Percentiles rank a stretch among this genome's conserved stretches.
phyloP scores from a whole-genome alignment of 2,888 invertebrate genomes.

The Epiblema foenella region DNA sequence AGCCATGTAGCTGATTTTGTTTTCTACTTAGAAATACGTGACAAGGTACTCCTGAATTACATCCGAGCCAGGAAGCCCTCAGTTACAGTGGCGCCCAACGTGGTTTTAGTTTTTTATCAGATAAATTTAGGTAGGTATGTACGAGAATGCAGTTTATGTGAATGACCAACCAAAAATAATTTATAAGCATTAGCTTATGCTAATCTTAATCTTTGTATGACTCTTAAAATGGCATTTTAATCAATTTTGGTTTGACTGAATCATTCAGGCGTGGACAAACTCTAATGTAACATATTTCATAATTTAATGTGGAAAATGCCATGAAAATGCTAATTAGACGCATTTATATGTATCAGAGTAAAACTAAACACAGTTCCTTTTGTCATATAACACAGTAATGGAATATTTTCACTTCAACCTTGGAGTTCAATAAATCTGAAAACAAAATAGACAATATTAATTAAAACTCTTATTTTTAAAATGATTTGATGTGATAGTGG shows the following conservation, averaged over 20 bases:
- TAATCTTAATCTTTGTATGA: not conserved
- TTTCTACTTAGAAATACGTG: no score
- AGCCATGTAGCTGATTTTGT: no score
- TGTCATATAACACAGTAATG: constrained; percentile 29
- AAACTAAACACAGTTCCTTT: constrained; percentile 19
- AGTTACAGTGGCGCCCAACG: no score
- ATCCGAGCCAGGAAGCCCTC: no score
- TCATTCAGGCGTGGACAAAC: not conserved
- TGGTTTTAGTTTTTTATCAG: no score
- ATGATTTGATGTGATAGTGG: not conserved
- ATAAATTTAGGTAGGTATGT: no score
- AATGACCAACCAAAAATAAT: no score
- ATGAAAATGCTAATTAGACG: not conserved
- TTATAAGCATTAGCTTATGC: not conserved
- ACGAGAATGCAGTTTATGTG: no score
- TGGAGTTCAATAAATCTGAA: constrained; percentile 34
- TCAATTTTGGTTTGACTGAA: not conserved
- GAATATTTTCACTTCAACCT: constrained; percentile 36
- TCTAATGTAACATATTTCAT: not conserved
- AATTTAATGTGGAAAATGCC: not conserved
- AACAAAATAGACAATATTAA: constrained; percentile 3
- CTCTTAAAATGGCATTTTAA: not conserved
- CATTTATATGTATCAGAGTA: not conserved
- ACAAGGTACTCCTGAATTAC: no score
- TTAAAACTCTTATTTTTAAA: not conserved